Conservation (phyloP, 2,113 vertebrate species). For the Procapra przewalskii region DNA sequence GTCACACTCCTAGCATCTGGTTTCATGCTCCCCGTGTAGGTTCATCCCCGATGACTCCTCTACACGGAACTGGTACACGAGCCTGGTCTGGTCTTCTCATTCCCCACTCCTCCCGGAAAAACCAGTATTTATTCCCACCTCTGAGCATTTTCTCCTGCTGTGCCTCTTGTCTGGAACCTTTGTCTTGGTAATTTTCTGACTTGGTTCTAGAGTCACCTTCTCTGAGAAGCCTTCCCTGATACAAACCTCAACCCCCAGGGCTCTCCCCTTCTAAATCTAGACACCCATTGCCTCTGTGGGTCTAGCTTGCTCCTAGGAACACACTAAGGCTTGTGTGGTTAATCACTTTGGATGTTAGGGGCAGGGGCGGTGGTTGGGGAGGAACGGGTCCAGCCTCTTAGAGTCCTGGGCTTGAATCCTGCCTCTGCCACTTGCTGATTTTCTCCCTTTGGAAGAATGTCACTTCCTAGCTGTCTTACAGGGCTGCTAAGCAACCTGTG, state of each 20-base stretch:
- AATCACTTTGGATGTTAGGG: not conserved
- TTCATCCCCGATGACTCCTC: not conserved
- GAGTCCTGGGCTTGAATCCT: not conserved
- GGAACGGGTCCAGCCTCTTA: fast-evolving
- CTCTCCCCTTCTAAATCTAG: not conserved
- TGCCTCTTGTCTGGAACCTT: not conserved
- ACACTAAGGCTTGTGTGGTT: not conserved
- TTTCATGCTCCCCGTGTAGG: not conserved
- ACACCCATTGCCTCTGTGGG: too few species aligned
- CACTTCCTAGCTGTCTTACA: not conserved
- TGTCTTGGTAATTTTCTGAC: not conserved
- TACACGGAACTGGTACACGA: not conserved
- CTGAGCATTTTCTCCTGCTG: not conserved
- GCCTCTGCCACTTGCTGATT: not conserved
- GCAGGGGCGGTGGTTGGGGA: not conserved
- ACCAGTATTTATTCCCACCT: not conserved
- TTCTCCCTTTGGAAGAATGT: fast-evolving
- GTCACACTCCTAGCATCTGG: not conserved
- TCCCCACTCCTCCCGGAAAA: fast-evolving
- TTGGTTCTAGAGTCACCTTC: not conserved
- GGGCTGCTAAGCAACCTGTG: not conserved
- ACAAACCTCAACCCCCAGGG: not conserved
- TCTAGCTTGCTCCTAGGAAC: not conserved
- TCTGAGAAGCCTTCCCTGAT: not conserved
- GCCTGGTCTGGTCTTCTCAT: not conserved